phyloP scores from a whole-genome alignment of 1,140 invertebrate genomes.

The Spodoptera litura region DNA sequence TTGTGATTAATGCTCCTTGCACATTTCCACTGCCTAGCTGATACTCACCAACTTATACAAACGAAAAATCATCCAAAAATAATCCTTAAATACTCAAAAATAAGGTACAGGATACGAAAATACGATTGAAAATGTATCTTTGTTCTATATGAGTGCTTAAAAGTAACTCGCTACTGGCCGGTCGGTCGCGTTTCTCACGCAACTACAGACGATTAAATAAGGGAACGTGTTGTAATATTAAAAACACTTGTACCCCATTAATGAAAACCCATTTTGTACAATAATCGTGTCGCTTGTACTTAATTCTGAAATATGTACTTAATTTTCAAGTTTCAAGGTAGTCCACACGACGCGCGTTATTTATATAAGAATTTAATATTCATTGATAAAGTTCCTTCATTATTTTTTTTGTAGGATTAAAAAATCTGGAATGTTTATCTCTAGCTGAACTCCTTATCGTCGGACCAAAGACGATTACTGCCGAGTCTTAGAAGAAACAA shows the following conservation, averaged over 20 bases:
- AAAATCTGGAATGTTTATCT: no score
- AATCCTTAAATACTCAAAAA: conserved; percentile 54
- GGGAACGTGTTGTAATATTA: conserved; percentile 74
- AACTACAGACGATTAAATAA: conserved; percentile 78
- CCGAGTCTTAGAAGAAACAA: no score
- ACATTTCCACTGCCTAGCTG: conserved; percentile 80
- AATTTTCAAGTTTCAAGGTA: conserved; percentile 23
- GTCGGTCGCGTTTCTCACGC: conserved; percentile 83
- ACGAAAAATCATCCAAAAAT: conserved; percentile 46
- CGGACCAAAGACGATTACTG: no score
- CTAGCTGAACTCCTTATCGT: no score
- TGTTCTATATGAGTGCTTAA: conserved; percentile 64
- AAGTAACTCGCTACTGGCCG: conserved; percentile 76
- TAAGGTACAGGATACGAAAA: conserved; percentile 40
- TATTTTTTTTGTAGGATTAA: no score
- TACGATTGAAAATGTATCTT: conserved; percentile 47
- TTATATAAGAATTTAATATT: not conserved
- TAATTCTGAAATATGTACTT: conserved; percentile 43
- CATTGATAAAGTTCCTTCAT: no score
- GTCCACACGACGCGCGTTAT: conserved; percentile 20
- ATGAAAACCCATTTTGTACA: conserved; percentile 48
- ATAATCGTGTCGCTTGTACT: conserved; percentile 44
- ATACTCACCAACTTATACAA: conserved; percentile 60
- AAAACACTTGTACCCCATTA: conserved; percentile 58
- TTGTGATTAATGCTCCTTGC: conserved; percentile 84